phyloP scores from a whole-genome alignment of 1,140 invertebrate genomes.

The Araneus ventricosus region DNA sequence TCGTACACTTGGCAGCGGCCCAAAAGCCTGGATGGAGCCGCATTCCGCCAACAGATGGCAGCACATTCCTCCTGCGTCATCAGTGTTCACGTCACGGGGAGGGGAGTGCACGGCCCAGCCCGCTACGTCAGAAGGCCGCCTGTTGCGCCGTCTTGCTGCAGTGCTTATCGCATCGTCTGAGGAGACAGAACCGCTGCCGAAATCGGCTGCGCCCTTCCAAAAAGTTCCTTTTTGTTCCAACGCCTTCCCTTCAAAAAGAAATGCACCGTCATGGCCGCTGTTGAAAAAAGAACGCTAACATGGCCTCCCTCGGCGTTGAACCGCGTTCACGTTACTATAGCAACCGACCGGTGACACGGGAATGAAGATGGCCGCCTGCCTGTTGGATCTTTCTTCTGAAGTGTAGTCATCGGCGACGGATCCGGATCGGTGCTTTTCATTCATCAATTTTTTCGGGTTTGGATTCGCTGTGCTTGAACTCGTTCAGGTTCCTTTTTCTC shows the following conservation, averaged over 20 bases:
- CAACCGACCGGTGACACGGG: conserved; percentile 64
- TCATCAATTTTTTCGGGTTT: conserved; percentile 21
- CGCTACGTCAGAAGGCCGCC: conserved; percentile 55
- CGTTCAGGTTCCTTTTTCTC: neutral
- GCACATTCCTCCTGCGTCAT: neutral
- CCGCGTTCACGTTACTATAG: conserved; percentile 58
- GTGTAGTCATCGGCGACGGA: conserved; percentile 53
- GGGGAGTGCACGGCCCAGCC: neutral
- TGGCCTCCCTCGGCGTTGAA: conserved; percentile 30
- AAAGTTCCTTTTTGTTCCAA: conserved; percentile 17
- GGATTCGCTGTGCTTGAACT: conserved; percentile 4
- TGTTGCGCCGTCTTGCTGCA: conserved; percentile 50
- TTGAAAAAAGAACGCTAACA: conserved; percentile 6
- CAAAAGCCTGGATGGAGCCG: neutral
- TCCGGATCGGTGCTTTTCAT: conserved; percentile 19
- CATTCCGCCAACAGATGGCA: conserved; percentile 35
- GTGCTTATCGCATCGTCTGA: conserved; percentile 33
- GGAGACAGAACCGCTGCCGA: neutral
- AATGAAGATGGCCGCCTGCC: conserved; percentile 44
- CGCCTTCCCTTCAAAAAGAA: neutral
- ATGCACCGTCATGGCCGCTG: neutral
- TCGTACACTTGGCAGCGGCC: conserved; percentile 6
- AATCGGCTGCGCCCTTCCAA: neutral
- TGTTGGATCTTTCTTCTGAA: conserved; percentile 24
- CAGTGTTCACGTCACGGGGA: neutral